Evolutionary conservation across 30 jellyfish, hydroid and myxozoan genomes (phyloP).

Genomic region (Clytia hemisphaerica): DNA sequence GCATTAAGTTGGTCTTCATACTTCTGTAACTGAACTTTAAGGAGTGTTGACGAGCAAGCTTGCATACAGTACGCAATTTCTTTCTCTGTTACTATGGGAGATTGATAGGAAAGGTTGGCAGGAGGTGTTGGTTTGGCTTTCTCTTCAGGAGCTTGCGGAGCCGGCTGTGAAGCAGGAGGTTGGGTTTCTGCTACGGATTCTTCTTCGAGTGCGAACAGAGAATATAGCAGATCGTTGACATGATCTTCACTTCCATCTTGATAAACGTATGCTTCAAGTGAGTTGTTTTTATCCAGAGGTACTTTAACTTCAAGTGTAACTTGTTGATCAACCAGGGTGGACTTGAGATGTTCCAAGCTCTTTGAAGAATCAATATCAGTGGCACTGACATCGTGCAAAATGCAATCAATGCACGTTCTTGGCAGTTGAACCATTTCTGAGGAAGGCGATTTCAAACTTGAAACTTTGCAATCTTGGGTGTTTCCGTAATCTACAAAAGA

Average conservation of each 20-base stretch:
- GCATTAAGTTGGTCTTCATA: conserved; percentile 5
- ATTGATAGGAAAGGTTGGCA: neutral
- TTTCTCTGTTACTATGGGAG: neutral
- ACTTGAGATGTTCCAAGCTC: conserved; percentile 42
- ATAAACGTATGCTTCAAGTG: conserved; percentile 29
- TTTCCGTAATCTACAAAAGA: conserved; percentile 46
- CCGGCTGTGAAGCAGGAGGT: too few species aligned
- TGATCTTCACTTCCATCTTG: conserved; percentile 24
- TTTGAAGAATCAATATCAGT: conserved; percentile 41
- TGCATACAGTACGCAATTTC: neutral
- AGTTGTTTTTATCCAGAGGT: conserved; percentile 6
- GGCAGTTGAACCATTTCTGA: conserved; percentile 44
- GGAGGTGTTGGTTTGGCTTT: conserved; percentile 1
- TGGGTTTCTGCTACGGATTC: conserved; percentile 27
- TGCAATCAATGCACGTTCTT: conserved; percentile 37
- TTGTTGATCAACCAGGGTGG: conserved; percentile 36
- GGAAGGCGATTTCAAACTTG: neutral
- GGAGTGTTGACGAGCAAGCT: too few species aligned
- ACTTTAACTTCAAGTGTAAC: conserved; percentile 35
- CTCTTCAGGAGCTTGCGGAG: neutral
- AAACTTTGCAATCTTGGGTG: neutral
- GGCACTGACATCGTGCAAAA: conserved; percentile 53
- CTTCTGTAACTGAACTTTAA: conserved; percentile 11
- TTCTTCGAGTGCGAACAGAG: conserved; percentile 22
- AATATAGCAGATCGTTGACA: conserved; percentile 56